Conservation (phyloP, 1,140 invertebrate genomes). For the Rhyacophila brunnea region DNA sequence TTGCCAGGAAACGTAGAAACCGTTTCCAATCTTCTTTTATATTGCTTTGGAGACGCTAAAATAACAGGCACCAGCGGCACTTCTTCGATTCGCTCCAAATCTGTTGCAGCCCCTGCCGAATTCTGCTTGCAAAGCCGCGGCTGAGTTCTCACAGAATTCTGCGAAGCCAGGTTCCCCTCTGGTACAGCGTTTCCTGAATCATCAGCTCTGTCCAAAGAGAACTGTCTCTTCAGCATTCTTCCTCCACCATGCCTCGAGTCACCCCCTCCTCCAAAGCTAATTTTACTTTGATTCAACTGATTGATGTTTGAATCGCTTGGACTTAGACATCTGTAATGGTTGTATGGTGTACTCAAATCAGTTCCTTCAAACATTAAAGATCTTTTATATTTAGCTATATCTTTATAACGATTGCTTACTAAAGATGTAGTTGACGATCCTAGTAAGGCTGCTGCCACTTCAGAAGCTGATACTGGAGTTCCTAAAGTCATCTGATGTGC, state of each 20-base stretch:
- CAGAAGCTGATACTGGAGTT: constrained; percentile 54
- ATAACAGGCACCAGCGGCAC: constrained; percentile 45
- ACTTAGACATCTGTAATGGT: constrained; percentile 68
- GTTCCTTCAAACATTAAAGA: constrained; percentile 55
- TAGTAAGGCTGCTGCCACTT: constrained; percentile 55
- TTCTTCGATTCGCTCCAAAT: constrained; percentile 71
- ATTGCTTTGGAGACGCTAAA: constrained; percentile 29
- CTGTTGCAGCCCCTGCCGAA: constrained; percentile 66
- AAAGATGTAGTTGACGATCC: constrained; percentile 57
- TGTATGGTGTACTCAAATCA: constrained; percentile 70
- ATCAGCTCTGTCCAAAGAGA: constrained; percentile 68
- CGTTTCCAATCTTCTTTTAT: constrained; percentile 26
- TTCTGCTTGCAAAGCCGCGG: constrained; percentile 66
- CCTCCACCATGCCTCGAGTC: constrained; percentile 42
- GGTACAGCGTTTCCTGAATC: constrained; percentile 44
- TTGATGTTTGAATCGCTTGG: constrained; percentile 60
- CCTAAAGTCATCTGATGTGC: constrained; percentile 38
- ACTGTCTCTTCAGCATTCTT: constrained; percentile 65
- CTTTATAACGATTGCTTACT: constrained; percentile 30
- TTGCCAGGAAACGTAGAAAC: constrained; percentile 33
- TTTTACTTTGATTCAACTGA: constrained; percentile 45
- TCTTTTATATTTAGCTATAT: constrained; percentile 41
- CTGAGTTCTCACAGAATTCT: constrained; percentile 34
- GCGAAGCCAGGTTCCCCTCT: constrained; percentile 38
- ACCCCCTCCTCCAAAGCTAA: constrained; percentile 31